Evolutionary conservation across 1,140 invertebrate species (phyloP).

Genomic region (Drosophila tropicalis): DNA sequence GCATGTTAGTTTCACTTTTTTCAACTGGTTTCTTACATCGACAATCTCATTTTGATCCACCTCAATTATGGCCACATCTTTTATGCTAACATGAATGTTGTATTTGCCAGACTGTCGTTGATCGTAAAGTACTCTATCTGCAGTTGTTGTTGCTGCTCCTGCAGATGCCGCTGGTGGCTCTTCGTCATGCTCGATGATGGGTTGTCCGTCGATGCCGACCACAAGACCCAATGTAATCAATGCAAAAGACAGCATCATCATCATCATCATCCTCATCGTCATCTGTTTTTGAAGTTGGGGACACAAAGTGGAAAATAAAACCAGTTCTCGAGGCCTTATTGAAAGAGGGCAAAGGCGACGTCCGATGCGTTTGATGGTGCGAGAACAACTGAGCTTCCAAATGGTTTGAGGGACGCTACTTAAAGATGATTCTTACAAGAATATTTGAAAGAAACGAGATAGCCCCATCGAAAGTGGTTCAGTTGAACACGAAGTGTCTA

Average conservation of each 20-base stretch:
- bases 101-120: slow-evolving; percentile 90
- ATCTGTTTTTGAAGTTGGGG: slow-evolving; percentile 34
- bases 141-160: slow-evolving; percentile 6
- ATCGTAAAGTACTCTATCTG: slow-evolving; percentile 84
- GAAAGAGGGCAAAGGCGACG: slow-evolving; percentile 8
- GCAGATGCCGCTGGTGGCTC: slow-evolving; percentile 9
- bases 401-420: slow-evolving; percentile 47
- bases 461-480: not conserved
- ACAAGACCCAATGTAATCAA: slow-evolving; percentile 33
- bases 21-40: slow-evolving; percentile 83
- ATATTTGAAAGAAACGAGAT: slow-evolving; percentile 6
- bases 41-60: slow-evolving; percentile 85
- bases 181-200: slow-evolving; percentile 41
- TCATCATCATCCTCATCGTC: not conserved
- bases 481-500: not conserved
- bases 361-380: slow-evolving; percentile 48
- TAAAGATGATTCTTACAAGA: slow-evolving; percentile 46
- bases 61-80: slow-evolving; percentile 90
- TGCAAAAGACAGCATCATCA: slow-evolving; percentile 33
- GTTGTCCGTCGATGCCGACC: slow-evolving; percentile 46
- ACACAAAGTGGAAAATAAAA: slow-evolving; percentile 22
- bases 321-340: slow-evolving; percentile 47
- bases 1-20: slow-evolving; percentile 28
- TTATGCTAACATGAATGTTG: slow-evolving; percentile 90
- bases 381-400: slow-evolving; percentile 52